phyloP scores from a whole-genome alignment of 2,888 invertebrate species.

The Imbricaverruca yamaguchii region DNA sequence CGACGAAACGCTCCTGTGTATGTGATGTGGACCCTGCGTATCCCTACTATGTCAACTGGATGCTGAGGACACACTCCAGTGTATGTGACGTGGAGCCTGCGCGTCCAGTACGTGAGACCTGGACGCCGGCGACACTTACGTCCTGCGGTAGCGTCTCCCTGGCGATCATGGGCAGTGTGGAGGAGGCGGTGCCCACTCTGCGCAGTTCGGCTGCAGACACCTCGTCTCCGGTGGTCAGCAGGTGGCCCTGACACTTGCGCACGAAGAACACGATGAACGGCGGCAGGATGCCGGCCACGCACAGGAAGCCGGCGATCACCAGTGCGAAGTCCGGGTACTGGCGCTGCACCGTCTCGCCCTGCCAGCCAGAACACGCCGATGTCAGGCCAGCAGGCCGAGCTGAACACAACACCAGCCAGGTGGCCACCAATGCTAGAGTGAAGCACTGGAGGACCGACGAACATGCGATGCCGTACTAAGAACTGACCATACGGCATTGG shows the following conservation, averaged over 20 bases:
- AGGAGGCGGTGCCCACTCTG: conserved; percentile 12
- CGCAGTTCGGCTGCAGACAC: conserved; percentile 4
- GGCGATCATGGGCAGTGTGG: conserved; percentile 13
- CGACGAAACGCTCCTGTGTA: too few species aligned
- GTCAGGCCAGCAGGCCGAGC: too few species aligned
- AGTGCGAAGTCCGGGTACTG: conserved; percentile 76
- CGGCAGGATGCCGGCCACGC: conserved; percentile 72
- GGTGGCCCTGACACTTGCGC: conserved; percentile 41
- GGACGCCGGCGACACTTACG: neutral
- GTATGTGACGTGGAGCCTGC: too few species aligned
- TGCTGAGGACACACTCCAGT: too few species aligned
- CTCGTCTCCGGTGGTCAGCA: neutral
- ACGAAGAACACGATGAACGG: conserved; percentile 78
- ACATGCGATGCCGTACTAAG: too few species aligned
- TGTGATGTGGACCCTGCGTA: too few species aligned
- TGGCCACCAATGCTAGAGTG: too few species aligned
- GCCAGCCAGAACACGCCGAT: conserved; percentile 34
- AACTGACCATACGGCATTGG: too few species aligned
- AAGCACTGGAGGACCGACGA: too few species aligned
- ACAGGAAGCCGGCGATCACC: conserved; percentile 65
- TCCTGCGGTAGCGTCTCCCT: neutral
- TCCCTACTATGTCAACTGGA: too few species aligned
- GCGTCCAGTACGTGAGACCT: too few species aligned
- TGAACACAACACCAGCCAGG: too few species aligned
- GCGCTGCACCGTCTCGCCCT: conserved; percentile 63